Percentiles rank a stretch among this genome's conserved stretches.
phyloP scores from a whole-genome alignment of 1,140 invertebrate species.

The Drosophila repletoides region DNA sequence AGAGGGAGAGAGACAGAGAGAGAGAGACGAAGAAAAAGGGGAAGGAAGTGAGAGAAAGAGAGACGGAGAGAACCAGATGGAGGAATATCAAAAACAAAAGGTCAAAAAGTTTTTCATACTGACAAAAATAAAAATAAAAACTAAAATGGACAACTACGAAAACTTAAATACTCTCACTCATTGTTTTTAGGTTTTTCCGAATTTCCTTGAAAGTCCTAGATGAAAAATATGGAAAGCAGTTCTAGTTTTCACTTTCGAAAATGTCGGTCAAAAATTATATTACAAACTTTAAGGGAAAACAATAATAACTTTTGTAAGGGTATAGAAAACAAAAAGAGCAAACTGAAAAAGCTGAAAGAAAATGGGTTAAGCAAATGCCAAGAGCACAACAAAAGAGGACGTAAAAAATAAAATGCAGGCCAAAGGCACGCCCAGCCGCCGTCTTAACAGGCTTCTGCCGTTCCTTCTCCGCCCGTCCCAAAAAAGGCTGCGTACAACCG shows the following conservation, averaged over 20 bases:
- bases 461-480: not conserved
- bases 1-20: not conserved
- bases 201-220: too few relatives aligned
- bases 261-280: too few relatives aligned
- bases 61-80: not conserved
- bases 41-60: not conserved
- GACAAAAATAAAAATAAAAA: not conserved
- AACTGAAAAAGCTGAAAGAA: conserved; percentile 21
- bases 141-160: not conserved
- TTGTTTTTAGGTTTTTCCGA: too few relatives aligned
- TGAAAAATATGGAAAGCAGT: too few relatives aligned
- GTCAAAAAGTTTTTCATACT: conserved; percentile 46
- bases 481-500: conserved; percentile 21
- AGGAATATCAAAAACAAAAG: conserved; percentile 63
- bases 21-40: not conserved
- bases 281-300: too few relatives aligned
- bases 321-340: conserved; percentile 4
- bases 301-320: too few relatives aligned
- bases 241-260: too few relatives aligned
- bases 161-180: too few relatives aligned
- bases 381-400: conserved; percentile 31
- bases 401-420: conserved; percentile 45
- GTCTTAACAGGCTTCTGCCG: not conserved
- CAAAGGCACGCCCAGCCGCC: conserved; percentile 6
- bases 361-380: conserved; percentile 61